Percentiles rank a stretch among this genome's conserved stretches.
phyloP scores from a whole-genome alignment of 1,140 invertebrate genomes.

The Coptotermes formosanus region DNA sequence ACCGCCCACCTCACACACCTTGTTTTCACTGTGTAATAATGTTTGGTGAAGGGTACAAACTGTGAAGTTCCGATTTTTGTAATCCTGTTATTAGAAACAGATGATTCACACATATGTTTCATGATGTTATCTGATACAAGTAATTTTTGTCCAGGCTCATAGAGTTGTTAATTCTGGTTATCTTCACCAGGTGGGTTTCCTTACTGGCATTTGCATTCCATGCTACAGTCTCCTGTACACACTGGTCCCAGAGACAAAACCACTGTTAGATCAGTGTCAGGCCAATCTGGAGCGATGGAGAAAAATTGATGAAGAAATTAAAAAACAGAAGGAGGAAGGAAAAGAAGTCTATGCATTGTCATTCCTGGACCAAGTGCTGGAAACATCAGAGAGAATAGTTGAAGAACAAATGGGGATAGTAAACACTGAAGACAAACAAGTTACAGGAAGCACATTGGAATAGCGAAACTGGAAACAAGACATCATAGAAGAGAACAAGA shows the following conservation, averaged over 20 bases:
- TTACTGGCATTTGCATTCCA: constrained; percentile 76
- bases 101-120: too few species aligned
- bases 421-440: too few species aligned
- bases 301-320: constrained; percentile 45
- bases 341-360: neutral
- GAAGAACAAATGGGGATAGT: neutral
- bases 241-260: constrained; percentile 68
- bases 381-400: neutral
- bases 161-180: too few species aligned
- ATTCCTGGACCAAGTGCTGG: neutral
- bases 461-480: neutral
- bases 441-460: neutral
- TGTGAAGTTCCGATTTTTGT: too few species aligned
- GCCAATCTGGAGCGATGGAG: constrained; percentile 60
- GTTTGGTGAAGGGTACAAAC: too few species aligned
- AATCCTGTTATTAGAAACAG: too few species aligned
- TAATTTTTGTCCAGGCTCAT: too few species aligned
- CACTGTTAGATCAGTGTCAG: constrained; percentile 66
- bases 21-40: too few species aligned
- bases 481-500: neutral
- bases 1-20: too few species aligned
- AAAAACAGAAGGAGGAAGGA: neutral
- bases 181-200: constrained; percentile 66
- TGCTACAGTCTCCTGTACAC: constrained; percentile 70
- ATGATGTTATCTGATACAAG: too few species aligned